Base-by-base conservation (phyloP, 2,888 invertebrate species). In the Pseudococcus longispinus region DNA sequence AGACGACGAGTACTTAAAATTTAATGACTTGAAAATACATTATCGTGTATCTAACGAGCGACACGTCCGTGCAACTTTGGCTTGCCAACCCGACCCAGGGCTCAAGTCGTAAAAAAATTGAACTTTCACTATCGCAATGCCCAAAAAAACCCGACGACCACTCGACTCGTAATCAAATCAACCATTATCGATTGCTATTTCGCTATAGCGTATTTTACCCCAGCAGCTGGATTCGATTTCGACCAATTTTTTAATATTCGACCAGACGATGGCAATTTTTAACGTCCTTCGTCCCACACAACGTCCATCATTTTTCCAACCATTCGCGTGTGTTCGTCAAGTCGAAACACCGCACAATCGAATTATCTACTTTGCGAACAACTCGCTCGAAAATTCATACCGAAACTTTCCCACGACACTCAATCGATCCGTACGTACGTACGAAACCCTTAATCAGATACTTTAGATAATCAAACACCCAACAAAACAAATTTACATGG, bases 1-100 rank as follows among this genome's bases (percentile, higher is more conserved):
- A 70, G 70, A 70, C 70, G 70, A 60, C 60, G 11, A 60, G 60
- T 60, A 60, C 60, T 60, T 60, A 60, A 60, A 55, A 60, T 60
- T 70, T 29, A 70, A 70, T 70, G 29, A 70, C 70, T 70, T 18
- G 70, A 70, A 70, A 60, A 65, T 29, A 65, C 65, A 65, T 65
- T 32, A 29, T 15, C 11, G 65, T 51, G 51, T 51, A 60, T 60
- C 23, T 60, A 60, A 60, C 60, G 60, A 60, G 23, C 23, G 60
- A 23, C 60, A 20, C 60, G 60, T 23, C 60, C 20, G 23, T 60
- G 11, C 60, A 60, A 60, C 23, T 60, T 51, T 46, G 44, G 44
- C 44, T 51, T 37, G 37, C 37, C 55, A 55, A n/a, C 60, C 23
- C 8, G 23, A 60, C 1, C 11, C 20, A 23, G 60, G 60, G 60